phyloP scores from a whole-genome alignment of 1,140 invertebrate species.

The Sminthurides bifidus region DNA sequence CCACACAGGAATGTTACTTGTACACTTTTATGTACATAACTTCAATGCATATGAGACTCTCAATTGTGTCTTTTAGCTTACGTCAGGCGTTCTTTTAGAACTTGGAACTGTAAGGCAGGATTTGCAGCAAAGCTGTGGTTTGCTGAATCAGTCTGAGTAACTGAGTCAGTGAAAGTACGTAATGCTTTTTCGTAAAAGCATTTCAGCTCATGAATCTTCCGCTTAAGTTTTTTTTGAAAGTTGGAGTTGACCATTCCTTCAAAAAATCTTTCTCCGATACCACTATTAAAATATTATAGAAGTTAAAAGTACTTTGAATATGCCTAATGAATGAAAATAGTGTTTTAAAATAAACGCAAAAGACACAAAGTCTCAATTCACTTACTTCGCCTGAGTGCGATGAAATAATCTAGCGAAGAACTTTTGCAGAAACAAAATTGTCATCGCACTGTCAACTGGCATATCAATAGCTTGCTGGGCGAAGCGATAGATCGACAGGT shows the following conservation, averaged over 20 bases:
- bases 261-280: slow-evolving; percentile 65
- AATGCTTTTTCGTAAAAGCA: slow-evolving; percentile 43
- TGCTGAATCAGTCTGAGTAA: background rate
- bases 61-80: no score
- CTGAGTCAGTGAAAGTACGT: background rate
- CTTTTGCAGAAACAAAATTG: slow-evolving; percentile 63
- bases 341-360: background rate
- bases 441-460: slow-evolving; percentile 54
- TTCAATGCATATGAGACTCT: no score
- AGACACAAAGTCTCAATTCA: slow-evolving; percentile 13
- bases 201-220: slow-evolving; percentile 51
- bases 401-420: slow-evolving; percentile 64
- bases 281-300: slow-evolving; percentile 41
- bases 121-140: slow-evolving; percentile 15
- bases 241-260: slow-evolving; percentile 54
- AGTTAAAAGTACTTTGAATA: slow-evolving; percentile 4
- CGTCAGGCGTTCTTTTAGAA: slow-evolving; percentile 10
- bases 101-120: background rate
- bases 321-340: background rate
- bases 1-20: background rate
- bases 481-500: slow-evolving; percentile 62
- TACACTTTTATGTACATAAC: no score
- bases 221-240: slow-evolving; percentile 61
- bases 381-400: slow-evolving; percentile 43
- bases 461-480: slow-evolving; percentile 63